Base-by-base conservation (phyloP, 2,113 vertebrate genomes). In the Centropus bengalensis region DNA sequence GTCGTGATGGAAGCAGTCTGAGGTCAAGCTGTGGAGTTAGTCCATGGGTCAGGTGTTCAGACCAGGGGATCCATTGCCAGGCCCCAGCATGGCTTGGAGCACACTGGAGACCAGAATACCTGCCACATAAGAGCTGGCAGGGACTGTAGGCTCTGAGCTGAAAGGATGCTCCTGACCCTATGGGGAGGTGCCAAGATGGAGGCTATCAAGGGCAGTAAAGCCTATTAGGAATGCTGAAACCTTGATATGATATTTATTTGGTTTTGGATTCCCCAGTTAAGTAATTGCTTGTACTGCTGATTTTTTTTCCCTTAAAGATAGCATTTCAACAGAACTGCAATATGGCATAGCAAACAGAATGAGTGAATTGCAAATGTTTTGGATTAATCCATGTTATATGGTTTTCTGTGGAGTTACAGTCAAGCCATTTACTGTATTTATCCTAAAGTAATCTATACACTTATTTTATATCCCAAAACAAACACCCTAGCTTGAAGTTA, bases 181-280 rank as follows among this genome's bases (percentile, higher is more conserved):
- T 5, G 10, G 2, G 0, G 1, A 4, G 42, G n/a, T 22, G 5
- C 23, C 20, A 5, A 38, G 7, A 9, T 68, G 36, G 33, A 45
- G n/a, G 55, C 10, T 81, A 3, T 77, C 28, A 51, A 62, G 27
- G 38, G 22, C 27, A 70, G 36, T 49, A 77, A 64, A 74, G 20
- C 20, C 27, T 62, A 3, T 62, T 54, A 36, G 36, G 36, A 36
- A 36, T 36, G 36, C 59, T 64, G 56, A 64, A 82, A 79, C 40
- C 20, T 82, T 78, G 44, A 40, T 71, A 63, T 2, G 42, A 17
- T 32, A 22, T 49, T 23, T 59, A 15, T 66, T 78, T 93, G 44
- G 59, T 81, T n/a, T 64, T 82, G 27, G 58, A 87, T 92, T 71
- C 26, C 18, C 70, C 32, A 71, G 51, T 24, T 78, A 55, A 86